These are phyloP conservation scores for Galendromus occidentalis DNA, from an alignment of 1,140 invertebrate species.

Conservation along the genomic window DNA sequence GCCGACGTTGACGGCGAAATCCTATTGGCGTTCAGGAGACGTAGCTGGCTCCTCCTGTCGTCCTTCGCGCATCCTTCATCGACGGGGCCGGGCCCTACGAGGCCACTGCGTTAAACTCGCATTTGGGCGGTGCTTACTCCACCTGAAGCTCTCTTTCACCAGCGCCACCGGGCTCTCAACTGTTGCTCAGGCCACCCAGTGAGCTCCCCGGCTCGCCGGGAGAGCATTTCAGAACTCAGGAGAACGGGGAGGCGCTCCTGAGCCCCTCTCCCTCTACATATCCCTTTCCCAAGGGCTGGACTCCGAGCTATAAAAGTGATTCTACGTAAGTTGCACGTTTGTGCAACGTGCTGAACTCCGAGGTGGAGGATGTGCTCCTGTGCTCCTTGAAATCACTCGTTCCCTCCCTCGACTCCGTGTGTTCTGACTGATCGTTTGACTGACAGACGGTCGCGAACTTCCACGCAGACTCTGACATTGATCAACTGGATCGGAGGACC, in stretches of 20 bases:
- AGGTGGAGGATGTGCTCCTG: too few relatives aligned
- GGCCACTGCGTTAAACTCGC: constrained; percentile 7
- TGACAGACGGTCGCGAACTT: too few relatives aligned
- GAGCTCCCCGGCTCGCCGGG: constrained; percentile 3
- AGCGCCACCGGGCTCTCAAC: constrained; percentile 9
- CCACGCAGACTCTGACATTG: too few relatives aligned
- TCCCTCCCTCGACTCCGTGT: too few relatives aligned
- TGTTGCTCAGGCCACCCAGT: background rate
- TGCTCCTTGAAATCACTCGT: too few relatives aligned
- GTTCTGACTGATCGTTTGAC: too few relatives aligned
- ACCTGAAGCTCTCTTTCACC: constrained; percentile 10
- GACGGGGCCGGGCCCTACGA: background rate
- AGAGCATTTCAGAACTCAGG: background rate
- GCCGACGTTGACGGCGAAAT: too few relatives aligned
- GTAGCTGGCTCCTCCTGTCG: too few relatives aligned
- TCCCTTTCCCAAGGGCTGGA: background rate
- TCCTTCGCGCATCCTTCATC: background rate
- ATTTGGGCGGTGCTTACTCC: constrained; percentile 8
- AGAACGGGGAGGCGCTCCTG: constrained; percentile 10
- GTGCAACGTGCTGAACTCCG: background rate
- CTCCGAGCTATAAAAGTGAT: constrained; percentile 2
- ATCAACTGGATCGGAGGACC: too few relatives aligned
- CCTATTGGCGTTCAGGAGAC: too few relatives aligned
- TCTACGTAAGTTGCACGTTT: background rate
- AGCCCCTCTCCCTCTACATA: background rate